A percentile compares a stretch with the other conserved stretches of the same genome.
phyloP scores from a whole-genome alignment of 2,888 invertebrate species.

The Microctonus hyperodae region DNA sequence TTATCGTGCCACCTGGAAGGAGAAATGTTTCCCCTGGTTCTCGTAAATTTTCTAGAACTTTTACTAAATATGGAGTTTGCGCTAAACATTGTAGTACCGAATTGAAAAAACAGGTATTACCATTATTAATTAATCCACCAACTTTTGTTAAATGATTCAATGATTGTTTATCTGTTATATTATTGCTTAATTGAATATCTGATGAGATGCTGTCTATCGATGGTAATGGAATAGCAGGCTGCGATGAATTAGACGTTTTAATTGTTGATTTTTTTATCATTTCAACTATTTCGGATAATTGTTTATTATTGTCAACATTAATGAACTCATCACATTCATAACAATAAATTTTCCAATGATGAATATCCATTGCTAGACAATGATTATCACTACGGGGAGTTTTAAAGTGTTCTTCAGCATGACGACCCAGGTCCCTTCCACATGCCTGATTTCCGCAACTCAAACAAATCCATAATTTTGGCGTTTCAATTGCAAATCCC shows the following conservation, averaged over 20 bases:
- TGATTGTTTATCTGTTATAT: background rate
- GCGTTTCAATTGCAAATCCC: slow-evolving; percentile 44
- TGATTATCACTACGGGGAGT: slow-evolving; percentile 81
- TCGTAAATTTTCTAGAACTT: slow-evolving; percentile 75
- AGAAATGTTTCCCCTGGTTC: slow-evolving; percentile 74
- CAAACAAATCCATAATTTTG: slow-evolving; percentile 78
- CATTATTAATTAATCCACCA: slow-evolving; percentile 83
- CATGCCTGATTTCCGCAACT: slow-evolving; percentile 82
- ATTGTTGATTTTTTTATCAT: slow-evolving; percentile 35
- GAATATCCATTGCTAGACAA: slow-evolving; percentile 75
- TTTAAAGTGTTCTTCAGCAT: slow-evolving; percentile 78
- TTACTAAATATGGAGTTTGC: slow-evolving; percentile 81
- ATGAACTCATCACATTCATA: slow-evolving; percentile 80
- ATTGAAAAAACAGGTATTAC: slow-evolving; percentile 98
- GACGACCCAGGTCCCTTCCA: slow-evolving; percentile 72
- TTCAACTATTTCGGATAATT: slow-evolving; percentile 34
- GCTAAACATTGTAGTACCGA: slow-evolving; percentile 93
- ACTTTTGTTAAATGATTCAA: slow-evolving; percentile 12
- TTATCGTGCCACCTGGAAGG: slow-evolving; percentile 76
- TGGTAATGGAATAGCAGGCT: slow-evolving; percentile 34
- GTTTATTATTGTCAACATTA: slow-evolving; percentile 62
- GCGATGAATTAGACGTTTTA: slow-evolving; percentile 23
- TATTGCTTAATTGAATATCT: background rate
- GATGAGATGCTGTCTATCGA: background rate
- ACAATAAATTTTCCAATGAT: slow-evolving; percentile 79